phyloP scores from a whole-genome alignment of 2,888 invertebrate species.

The Apamea sordens region DNA sequence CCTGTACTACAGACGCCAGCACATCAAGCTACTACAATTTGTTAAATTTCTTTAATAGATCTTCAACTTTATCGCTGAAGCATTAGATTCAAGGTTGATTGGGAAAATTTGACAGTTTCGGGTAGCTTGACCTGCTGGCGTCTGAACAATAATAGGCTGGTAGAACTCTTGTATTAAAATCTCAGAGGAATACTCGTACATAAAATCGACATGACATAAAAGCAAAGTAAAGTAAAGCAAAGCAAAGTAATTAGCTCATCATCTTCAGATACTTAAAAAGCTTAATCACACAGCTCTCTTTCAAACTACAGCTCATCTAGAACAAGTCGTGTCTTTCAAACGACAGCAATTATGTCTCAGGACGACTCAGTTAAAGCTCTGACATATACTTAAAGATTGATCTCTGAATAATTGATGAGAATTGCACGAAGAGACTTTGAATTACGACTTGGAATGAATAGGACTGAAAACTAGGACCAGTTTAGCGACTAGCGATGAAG shows the following conservation, averaged over 20 bases:
- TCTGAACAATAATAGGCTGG: too few species aligned
- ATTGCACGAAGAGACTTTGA: constrained; percentile 60
- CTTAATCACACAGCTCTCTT: constrained; percentile 25
- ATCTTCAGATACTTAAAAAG: background rate
- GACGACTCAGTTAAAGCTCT: constrained; percentile 75
- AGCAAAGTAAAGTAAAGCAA: too few species aligned
- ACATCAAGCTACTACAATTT: too few species aligned
- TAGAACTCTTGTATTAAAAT: background rate
- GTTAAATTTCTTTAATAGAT: too few species aligned
- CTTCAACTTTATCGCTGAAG: too few species aligned
- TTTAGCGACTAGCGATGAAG: constrained; percentile 39
- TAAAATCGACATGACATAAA: background rate
- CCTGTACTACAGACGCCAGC: too few species aligned
- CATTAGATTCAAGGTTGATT: too few species aligned
- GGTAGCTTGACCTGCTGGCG: too few species aligned
- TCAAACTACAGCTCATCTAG: constrained; percentile 65
- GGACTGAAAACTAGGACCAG: constrained; percentile 48
- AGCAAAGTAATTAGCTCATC: constrained; percentile 1
- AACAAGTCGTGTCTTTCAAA: constrained; percentile 48
- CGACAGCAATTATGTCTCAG: constrained; percentile 66
- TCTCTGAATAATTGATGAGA: constrained; percentile 77
- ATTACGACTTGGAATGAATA: constrained; percentile 58
- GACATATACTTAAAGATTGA: constrained; percentile 75
- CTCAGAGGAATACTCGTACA: background rate
- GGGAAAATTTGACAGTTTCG: too few species aligned